phyloP scores from a whole-genome alignment of 2,888 invertebrate species.

The Ashinkailepas kermadecensis region DNA sequence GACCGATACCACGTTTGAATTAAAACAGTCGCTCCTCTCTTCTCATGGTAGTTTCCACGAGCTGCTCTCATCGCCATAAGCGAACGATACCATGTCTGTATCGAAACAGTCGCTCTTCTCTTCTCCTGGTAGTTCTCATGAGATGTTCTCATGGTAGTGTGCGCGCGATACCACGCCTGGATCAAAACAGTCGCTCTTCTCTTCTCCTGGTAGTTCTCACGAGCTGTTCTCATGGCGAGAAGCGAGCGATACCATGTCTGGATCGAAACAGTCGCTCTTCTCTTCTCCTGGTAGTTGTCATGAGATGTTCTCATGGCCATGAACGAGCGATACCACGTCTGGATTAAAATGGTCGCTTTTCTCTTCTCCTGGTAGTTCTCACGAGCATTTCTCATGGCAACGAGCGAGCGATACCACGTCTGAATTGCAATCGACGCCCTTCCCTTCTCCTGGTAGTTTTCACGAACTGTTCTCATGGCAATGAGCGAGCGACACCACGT shows the following conservation, averaged over 20 bases:
- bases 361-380: neutral
- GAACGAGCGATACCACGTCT: constrained; percentile 3
- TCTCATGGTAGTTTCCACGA: neutral
- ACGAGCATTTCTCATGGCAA: neutral
- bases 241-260: constrained; percentile 16
- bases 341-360: neutral
- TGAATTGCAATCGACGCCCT: too few relatives aligned
- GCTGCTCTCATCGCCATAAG: neutral
- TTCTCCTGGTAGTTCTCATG: too few relatives aligned
- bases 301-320: too few relatives aligned
- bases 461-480: too few relatives aligned
- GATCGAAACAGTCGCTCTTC: neutral
- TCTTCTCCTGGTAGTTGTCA: neutral
- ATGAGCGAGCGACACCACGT: neutral
- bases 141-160: too few relatives aligned
- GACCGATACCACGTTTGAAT: constrained; percentile 25
- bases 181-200: neutral
- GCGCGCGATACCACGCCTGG: constrained; percentile 23
- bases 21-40: constrained; percentile 6
- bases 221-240: neutral
- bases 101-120: neutral
- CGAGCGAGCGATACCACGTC: neutral
- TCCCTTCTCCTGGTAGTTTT: too few relatives aligned
- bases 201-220: constrained; percentile 9
- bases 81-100: neutral